Evolutionary conservation across 2,113 vertebrate species (phyloP).

Genomic region (Narcine bancroftii): DNA sequence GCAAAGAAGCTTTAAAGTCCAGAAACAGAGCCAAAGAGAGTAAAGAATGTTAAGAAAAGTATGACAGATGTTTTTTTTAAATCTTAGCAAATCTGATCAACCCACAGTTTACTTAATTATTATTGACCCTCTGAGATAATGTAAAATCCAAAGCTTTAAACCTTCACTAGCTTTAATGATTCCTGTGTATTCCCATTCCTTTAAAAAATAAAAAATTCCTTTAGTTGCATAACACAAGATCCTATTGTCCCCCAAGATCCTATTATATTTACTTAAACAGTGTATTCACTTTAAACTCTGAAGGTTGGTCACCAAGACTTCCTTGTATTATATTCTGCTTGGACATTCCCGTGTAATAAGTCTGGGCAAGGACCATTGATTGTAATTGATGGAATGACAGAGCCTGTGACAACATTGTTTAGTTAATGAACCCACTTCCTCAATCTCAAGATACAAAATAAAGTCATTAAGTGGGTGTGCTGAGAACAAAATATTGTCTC

Average conservation of each 20-base stretch:
- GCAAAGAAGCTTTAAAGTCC: not conserved
- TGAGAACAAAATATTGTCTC: conserved; percentile 37
- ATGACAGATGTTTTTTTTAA: not conserved
- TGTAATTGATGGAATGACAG: conserved; percentile 49
- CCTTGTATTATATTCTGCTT: conserved; percentile 49
- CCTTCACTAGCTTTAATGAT: not conserved
- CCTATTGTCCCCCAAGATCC: not conserved
- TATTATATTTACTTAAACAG: conserved; percentile 12
- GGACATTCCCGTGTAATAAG: conserved; percentile 46
- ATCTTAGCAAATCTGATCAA: conserved; percentile 8
- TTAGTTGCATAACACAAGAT: not conserved
- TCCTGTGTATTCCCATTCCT: not conserved
- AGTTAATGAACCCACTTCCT: conserved; percentile 43
- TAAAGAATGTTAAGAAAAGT: not conserved
- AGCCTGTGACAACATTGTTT: conserved; percentile 60
- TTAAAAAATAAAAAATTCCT: not conserved
- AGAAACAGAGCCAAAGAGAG: not conserved
- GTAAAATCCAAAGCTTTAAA: not conserved
- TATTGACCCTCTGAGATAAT: not conserved
- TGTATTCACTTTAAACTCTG: conserved; percentile 41
- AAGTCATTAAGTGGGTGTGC: conserved; percentile 39
- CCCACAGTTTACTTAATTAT: not conserved
- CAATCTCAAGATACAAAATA: conserved; percentile 55
- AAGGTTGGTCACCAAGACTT: conserved; percentile 49
- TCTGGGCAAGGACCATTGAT: conserved; percentile 45